Percentiles rank a stretch among this genome's conserved stretches.
Conservation (phyloP, 2,888 invertebrate genomes). For the Alentia gelatinosa region DNA sequence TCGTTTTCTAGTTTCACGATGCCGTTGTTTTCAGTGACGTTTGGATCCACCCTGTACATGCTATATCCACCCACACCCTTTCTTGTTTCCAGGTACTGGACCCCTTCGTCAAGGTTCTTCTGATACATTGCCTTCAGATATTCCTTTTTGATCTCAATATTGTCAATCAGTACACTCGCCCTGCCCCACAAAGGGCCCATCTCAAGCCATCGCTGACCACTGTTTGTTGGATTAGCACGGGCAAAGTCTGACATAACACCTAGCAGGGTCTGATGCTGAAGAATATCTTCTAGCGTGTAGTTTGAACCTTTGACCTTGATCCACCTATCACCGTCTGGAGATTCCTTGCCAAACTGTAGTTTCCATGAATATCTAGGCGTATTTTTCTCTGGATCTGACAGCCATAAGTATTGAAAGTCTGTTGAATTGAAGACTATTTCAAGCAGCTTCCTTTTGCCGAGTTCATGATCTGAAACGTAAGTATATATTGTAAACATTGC, state of each 20-base stretch:
- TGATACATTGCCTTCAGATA: conserved; percentile 60
- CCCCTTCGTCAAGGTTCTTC: conserved; percentile 60
- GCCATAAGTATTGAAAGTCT: conserved; percentile 53
- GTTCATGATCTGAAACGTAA: conserved; percentile 56
- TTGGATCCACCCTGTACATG: conserved; percentile 48
- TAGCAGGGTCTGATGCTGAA: conserved; percentile 56
- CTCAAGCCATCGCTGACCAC: conserved; percentile 57
- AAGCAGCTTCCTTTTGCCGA: not conserved
- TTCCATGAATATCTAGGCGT: conserved; percentile 53
- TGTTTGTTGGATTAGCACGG: conserved; percentile 61
- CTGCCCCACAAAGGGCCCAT: conserved; percentile 62
- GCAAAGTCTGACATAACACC: conserved; percentile 56
- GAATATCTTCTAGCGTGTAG: conserved; percentile 59
- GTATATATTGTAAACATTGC: too few relatives aligned
- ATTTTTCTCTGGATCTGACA: not conserved
- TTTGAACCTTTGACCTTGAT: conserved; percentile 35
- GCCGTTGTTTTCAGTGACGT: conserved; percentile 1
- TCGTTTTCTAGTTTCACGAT: conserved; percentile 11
- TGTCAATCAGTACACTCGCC: conserved; percentile 58
- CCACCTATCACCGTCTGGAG: conserved; percentile 58
- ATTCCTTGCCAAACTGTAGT: conserved; percentile 62
- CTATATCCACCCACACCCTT: not conserved
- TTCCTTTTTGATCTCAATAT: conserved; percentile 58
- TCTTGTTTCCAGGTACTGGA: conserved; percentile 59
- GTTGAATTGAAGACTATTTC: conserved; percentile 32